phyloP scores from a whole-genome alignment of 2,888 invertebrate genomes.

The Cinara cedri region DNA sequence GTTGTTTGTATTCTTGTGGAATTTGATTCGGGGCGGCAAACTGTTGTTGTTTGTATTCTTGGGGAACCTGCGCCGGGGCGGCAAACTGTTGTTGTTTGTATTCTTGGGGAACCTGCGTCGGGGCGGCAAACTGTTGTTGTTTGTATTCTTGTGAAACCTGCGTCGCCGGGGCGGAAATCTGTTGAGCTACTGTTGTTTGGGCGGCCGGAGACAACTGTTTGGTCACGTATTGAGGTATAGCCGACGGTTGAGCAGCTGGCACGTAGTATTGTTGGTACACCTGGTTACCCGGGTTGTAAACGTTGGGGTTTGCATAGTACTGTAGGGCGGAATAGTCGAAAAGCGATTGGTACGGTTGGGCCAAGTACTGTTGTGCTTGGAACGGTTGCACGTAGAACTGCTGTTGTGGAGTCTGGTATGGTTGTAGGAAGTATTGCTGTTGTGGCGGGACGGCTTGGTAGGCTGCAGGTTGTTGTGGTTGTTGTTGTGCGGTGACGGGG shows the following conservation, averaged over 20 bases:
- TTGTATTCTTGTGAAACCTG: neutral
- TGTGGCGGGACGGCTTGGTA: neutral
- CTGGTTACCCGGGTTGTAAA: conserved; percentile 17
- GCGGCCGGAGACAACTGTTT: conserved; percentile 14
- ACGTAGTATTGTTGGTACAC: conserved; percentile 44
- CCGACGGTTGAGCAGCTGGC: conserved; percentile 20
- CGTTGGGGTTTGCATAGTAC: conserved; percentile 32
- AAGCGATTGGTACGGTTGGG: conserved; percentile 27
- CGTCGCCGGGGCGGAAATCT: too few species aligned
- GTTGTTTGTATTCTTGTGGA: conserved; percentile 5
- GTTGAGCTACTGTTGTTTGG: neutral
- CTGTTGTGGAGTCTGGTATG: neutral
- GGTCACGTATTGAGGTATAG: conserved; percentile 48
- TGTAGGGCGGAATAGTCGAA: conserved; percentile 45
- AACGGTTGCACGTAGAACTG: conserved; percentile 48
- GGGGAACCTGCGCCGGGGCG: neutral
- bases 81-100: conserved; percentile 25
- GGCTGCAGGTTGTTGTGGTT: conserved; percentile 15
- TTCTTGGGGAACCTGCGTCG: neutral
- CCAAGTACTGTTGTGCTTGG: conserved; percentile 33
- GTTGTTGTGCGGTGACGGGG: neutral
- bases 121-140: neutral
- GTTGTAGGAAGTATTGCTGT: conserved; percentile 38
- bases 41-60: conserved; percentile 5
- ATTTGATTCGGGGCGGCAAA: too few species aligned